Conservation (phyloP, 2,113 vertebrate species). For the Candoia aspera region DNA sequence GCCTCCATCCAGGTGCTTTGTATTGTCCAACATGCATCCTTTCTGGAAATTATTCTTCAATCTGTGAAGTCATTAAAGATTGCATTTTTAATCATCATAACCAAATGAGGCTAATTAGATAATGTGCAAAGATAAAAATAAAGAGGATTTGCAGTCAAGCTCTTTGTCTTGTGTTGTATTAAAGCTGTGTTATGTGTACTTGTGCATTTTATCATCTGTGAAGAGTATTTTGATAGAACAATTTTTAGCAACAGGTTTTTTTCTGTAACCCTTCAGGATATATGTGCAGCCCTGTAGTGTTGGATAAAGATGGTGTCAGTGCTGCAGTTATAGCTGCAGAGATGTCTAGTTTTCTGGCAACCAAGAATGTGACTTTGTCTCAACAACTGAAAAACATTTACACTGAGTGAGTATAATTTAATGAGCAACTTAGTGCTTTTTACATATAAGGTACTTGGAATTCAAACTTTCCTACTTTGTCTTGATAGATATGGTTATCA, state of each 20-base stretch:
- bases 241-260: not conserved
- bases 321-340: constrained; percentile 92
- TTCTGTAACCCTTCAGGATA: constrained; percentile 78
- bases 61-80: not conserved
- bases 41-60: not conserved
- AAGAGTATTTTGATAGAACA: not conserved
- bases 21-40: too few relatives aligned
- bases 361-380: constrained; percentile 81
- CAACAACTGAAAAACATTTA: constrained; percentile 89
- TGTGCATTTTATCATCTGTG: not conserved
- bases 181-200: not conserved
- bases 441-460: not conserved
- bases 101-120: too few relatives aligned
- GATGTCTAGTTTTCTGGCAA: constrained; percentile 85
- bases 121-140: not conserved
- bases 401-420: constrained; percentile 82
- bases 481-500: constrained; percentile 91
- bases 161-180: not conserved
- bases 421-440: not conserved
- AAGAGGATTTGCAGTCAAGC: not conserved
- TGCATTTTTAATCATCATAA: not conserved
- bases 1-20: too few relatives aligned
- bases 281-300: constrained; percentile 92
- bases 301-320: constrained; percentile 98
- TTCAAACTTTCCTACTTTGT: constrained; percentile 16